phyloP scores from a whole-genome alignment of 2,797 vertebrate genomes.

The Phrynocephalus guinanensis region DNA sequence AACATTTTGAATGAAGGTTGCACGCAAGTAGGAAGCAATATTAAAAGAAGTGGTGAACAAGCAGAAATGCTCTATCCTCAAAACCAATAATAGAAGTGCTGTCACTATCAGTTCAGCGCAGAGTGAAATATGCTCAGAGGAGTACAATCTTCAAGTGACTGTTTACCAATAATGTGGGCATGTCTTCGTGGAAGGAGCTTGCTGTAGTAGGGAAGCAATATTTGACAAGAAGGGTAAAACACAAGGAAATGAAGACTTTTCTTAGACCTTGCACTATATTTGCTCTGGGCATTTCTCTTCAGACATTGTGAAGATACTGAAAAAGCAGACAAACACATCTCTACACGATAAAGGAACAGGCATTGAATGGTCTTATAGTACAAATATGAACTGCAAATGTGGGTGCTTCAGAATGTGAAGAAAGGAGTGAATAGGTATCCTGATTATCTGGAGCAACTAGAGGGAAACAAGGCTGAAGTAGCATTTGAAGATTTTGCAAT shows the following conservation, averaged over 20 bases:
- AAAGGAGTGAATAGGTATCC: not conserved
- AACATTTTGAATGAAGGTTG: constrained; percentile 6
- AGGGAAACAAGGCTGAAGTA: not conserved
- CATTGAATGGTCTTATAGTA: not conserved
- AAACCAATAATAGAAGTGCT: constrained; percentile 42
- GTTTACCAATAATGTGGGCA: constrained; percentile 3
- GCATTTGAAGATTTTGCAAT: not conserved
- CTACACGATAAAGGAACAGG: not conserved
- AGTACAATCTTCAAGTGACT: constrained; percentile 30
- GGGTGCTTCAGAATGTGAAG: not conserved
- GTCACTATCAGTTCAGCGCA: constrained; percentile 18
- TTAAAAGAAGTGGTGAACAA: constrained; percentile 23
- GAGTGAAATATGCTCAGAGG: constrained; percentile 21
- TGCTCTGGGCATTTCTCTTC: not conserved
- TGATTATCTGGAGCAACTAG: not conserved
- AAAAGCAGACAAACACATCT: not conserved
- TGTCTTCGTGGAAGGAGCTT: not conserved
- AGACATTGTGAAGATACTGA: not conserved
- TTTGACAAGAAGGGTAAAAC: not conserved
- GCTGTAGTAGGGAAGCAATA: not conserved
- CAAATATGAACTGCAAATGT: not conserved
- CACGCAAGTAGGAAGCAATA: constrained; percentile 29
- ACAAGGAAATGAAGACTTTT: constrained; percentile 14
- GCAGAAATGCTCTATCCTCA: constrained; percentile 23
- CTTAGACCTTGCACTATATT: not conserved